Base-by-base conservation (phyloP, 2,888 invertebrate genomes). In the Syritta pipiens region DNA sequence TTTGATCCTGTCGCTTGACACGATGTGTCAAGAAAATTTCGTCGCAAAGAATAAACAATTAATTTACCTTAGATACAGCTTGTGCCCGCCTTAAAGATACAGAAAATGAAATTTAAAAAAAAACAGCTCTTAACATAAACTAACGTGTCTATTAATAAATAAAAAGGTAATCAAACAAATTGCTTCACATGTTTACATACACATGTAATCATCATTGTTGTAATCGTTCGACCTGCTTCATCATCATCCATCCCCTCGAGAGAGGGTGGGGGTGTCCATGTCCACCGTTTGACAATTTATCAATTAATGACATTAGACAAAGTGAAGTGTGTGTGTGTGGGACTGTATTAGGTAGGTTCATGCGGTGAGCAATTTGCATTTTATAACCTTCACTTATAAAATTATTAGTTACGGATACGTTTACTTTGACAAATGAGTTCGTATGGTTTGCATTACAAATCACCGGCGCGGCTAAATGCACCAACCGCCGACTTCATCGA, bases 211-310 rank as follows among this genome's bases (percentile, higher is more conserved):
- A 65, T 60, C 40, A 53, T 63, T 71, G 30, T 62, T 55, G 60
- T 32, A 48, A 59, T 60, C 26, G 35, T 17, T 17, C 22, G 24
- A 40, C 12, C 10, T 19, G 51, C 14, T 55, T 40, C 53, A 32
- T 26, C 59, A 35, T 12, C 40, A 30, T 10, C 22, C 30, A 7
- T 1, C 3, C 59, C 49, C 12, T 48, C 17, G 4, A 6, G 7
- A 3, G 32, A 12, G 42, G 44, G 53, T 67, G 32, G 40, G n/a
- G n/a, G n/a, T n/a, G n/a, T n/a, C n/a, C n/a, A n/a, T n/a, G n/a
- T n/a, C n/a, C n/a, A n/a, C 44, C 59, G 60, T 72, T 71, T 71
- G 72, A 67, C 72, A 77, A 72, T 77, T 77, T 77, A 60, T 65
- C 72, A 71, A 72, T 77, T 77, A 77, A 72, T 72, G 35, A 12